phyloP scores from a whole-genome alignment of 1,140 invertebrate species.

The Steinernema feltiae region DNA sequence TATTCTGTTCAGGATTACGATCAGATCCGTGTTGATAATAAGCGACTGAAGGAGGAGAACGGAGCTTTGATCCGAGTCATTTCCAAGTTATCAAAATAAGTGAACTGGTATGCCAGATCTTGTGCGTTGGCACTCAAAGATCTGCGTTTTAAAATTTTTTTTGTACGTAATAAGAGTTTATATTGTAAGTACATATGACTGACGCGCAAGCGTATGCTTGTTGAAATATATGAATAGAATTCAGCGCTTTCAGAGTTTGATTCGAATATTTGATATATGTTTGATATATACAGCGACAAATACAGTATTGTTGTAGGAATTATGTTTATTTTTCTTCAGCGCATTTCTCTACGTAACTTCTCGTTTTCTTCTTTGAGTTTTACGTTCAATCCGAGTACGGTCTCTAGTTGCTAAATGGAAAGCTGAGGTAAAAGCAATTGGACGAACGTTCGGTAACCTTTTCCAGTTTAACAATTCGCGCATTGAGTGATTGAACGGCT shows the following conservation, averaged over 20 bases:
- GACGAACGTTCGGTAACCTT: not conserved
- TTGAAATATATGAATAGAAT: not conserved
- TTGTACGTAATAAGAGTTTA: not conserved
- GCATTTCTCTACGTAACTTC: not conserved
- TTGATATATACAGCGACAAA: not conserved
- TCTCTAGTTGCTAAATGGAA: not conserved
- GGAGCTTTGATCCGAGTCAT: conserved; percentile 39
- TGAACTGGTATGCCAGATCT: not conserved
- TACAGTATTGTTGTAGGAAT: not conserved
- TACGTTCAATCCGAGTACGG: not conserved
- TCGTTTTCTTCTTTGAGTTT: conserved; percentile 2
- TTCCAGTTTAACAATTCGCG: not conserved
- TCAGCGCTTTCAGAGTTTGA: not conserved
- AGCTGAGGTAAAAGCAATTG: not conserved
- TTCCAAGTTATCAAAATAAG: conserved; percentile 34
- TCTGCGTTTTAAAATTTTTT: not conserved
- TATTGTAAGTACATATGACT: not conserved
- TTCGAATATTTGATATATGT: not conserved
- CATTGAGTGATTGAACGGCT: not conserved
- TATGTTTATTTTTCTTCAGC: not conserved
- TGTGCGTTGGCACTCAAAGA: not conserved
- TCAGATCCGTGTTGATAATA: conserved; percentile 34
- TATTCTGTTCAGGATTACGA: conserved; percentile 6
- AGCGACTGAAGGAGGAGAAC: conserved; percentile 39
- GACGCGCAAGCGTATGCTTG: too few species aligned